Percentiles rank a stretch among this genome's conserved stretches.
phyloP scores from a whole-genome alignment of 2,888 invertebrate species.

The Diachrysia chrysitis region DNA sequence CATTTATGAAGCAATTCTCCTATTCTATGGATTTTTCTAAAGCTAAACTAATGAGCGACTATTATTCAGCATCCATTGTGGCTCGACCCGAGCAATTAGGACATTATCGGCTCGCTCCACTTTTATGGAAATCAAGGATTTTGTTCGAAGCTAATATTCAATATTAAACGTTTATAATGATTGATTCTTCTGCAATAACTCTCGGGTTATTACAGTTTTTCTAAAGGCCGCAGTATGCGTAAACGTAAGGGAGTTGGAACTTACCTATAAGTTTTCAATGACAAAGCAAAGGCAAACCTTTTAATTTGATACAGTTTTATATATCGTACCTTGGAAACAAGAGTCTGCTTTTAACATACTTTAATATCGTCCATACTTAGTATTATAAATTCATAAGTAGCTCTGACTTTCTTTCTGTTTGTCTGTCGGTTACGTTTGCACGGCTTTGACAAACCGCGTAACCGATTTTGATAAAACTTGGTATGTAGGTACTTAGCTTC shows the following conservation, averaged over 20 bases:
- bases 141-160: constrained; percentile 28
- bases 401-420: no score
- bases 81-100: constrained; percentile 45
- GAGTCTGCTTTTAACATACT: no score
- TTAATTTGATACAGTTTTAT: neutral
- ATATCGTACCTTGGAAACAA: no score
- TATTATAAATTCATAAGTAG: no score
- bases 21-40: constrained; percentile 34
- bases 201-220: neutral
- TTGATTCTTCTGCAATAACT: constrained; percentile 10
- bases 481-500: no score
- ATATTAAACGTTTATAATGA: constrained; percentile 11
- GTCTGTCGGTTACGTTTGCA: no score
- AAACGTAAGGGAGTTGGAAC: neutral
- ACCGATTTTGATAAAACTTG: no score
- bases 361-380: no score
- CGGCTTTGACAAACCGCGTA: no score
- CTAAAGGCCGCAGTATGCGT: neutral
- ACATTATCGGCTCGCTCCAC: constrained; percentile 41
- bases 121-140: constrained; percentile 39
- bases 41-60: constrained; percentile 42
- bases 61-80: constrained; percentile 52
- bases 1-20: constrained; percentile 25
- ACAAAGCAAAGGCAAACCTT: neutral
- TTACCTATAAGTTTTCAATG: neutral